phyloP scores from a whole-genome alignment of 1,140 invertebrate genomes.

The Octopus bimaculoides region DNA sequence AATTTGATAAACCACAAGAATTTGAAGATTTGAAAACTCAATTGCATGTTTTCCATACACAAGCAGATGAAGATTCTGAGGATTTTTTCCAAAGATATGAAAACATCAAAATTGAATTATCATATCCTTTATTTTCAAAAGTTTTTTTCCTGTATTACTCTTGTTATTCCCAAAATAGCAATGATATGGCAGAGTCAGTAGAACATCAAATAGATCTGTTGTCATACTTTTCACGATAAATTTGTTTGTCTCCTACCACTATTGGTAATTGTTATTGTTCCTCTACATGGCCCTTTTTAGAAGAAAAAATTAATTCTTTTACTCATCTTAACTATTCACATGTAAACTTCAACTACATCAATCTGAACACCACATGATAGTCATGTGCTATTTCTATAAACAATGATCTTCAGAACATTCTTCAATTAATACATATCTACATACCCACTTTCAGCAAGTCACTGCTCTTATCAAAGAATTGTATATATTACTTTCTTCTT shows the following conservation, averaged over 20 bases:
- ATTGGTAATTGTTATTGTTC: too few species aligned
- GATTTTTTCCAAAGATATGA: slow-evolving; percentile 91
- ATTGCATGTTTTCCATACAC: slow-evolving; percentile 80
- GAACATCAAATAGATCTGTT: too few species aligned
- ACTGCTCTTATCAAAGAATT: slow-evolving; percentile 2
- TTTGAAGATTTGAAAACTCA: slow-evolving; percentile 74
- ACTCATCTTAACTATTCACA: too few species aligned
- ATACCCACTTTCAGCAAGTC: too few species aligned
- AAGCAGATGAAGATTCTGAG: slow-evolving; percentile 89
- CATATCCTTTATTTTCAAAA: slow-evolving; percentile 59
- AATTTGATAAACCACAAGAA: slow-evolving; percentile 53
- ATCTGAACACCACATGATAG: too few species aligned
- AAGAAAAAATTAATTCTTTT: too few species aligned
- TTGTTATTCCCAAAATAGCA: not conserved
- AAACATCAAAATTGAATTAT: slow-evolving; percentile 86
- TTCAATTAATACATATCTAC: not conserved
- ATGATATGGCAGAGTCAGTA: not conserved
- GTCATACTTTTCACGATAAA: too few species aligned
- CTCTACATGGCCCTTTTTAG: too few species aligned
- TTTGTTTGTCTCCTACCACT: too few species aligned
- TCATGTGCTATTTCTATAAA: too few species aligned
- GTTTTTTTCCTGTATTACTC: not conserved
- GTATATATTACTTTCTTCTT: not conserved
- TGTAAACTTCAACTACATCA: too few species aligned
- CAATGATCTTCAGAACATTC: not conserved